Evolutionary conservation across 2,888 invertebrate genomes (phyloP).

Genomic region (Caenorhabditis sp.): DNA sequence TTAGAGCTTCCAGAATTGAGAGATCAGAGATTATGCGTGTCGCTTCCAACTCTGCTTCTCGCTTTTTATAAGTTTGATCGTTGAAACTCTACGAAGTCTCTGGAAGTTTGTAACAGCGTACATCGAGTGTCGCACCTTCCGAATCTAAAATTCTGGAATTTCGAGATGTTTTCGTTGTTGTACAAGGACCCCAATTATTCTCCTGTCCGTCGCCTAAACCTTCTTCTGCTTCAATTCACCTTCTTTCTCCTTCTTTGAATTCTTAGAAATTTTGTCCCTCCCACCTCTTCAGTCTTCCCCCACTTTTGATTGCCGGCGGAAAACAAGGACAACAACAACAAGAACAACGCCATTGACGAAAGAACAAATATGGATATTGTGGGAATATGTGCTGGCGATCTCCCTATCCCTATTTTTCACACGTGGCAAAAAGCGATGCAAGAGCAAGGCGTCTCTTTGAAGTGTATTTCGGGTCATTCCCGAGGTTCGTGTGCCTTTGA

Average conservation of each 20-base stretch:
- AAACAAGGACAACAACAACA: neutral
- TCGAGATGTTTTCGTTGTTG: neutral
- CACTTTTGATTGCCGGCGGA: neutral
- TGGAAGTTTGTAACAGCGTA: too few relatives aligned
- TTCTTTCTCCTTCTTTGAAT: conserved; percentile 24
- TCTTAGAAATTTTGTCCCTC: conserved; percentile 8
- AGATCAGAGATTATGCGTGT: conserved; percentile 20
- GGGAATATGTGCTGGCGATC: neutral
- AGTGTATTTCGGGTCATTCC: conserved; percentile 56
- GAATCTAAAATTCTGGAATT: neutral
- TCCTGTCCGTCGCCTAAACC: neutral
- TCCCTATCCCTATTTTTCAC: neutral
- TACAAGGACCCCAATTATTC: neutral
- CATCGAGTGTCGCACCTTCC: too few relatives aligned
- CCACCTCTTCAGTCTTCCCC: conserved; percentile 4
- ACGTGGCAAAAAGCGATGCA: conserved; percentile 13
- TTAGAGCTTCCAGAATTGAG: neutral
- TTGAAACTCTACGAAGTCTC: too few relatives aligned
- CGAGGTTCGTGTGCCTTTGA: conserved; percentile 39
- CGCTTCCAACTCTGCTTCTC: neutral
- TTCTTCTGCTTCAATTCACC: conserved; percentile 13
- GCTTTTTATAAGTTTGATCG: too few relatives aligned
- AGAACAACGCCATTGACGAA: neutral
- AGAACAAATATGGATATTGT: neutral
- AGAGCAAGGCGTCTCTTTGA: conserved; percentile 42